phyloP scores from a whole-genome alignment of 2,797 vertebrate species.

The Chelmon rostratus region DNA sequence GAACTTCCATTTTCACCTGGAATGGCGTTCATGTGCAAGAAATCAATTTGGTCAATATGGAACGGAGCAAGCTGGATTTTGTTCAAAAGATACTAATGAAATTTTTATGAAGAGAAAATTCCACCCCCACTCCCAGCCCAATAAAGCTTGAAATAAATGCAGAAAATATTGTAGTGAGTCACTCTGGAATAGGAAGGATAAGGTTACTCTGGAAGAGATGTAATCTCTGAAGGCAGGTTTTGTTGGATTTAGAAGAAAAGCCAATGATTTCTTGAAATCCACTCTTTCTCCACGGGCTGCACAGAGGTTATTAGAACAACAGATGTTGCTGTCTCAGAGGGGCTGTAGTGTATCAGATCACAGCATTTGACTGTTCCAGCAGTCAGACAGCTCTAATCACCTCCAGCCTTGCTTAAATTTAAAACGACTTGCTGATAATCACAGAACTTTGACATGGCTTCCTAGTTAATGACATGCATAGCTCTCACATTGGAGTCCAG shows the following conservation, averaged over 20 bases:
- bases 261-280: slow-evolving; percentile 65
- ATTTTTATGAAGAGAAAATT: slow-evolving; percentile 78
- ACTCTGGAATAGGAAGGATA: slow-evolving; percentile 64
- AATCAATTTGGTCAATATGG: slow-evolving; percentile 72
- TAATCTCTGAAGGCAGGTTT: slow-evolving; percentile 63
- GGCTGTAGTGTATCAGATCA: slow-evolving; percentile 58
- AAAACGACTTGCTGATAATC: slow-evolving; percentile 61
- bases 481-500: neutral
- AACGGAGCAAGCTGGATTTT: slow-evolving; percentile 59
- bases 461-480: neutral
- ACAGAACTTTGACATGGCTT: slow-evolving; percentile 20
- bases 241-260: slow-evolving; percentile 72
- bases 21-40: slow-evolving; percentile 59
- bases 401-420: slow-evolving; percentile 34
- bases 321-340: slow-evolving; percentile 61
- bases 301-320: slow-evolving; percentile 70
- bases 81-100: slow-evolving; percentile 72
- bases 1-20: slow-evolving; percentile 61
- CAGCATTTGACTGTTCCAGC: slow-evolving; percentile 54
- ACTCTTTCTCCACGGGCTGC: slow-evolving; percentile 53
- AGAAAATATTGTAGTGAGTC: slow-evolving; percentile 59
- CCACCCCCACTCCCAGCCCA: slow-evolving; percentile 52
- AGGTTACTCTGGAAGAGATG: slow-evolving; percentile 69
- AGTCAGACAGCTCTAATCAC: slow-evolving; percentile 59
- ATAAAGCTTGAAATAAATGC: slow-evolving; percentile 64